These are phyloP conservation scores for Mustelus asterias DNA, from an alignment of 2,113 vertebrate species.

Conservation along the genomic window DNA sequence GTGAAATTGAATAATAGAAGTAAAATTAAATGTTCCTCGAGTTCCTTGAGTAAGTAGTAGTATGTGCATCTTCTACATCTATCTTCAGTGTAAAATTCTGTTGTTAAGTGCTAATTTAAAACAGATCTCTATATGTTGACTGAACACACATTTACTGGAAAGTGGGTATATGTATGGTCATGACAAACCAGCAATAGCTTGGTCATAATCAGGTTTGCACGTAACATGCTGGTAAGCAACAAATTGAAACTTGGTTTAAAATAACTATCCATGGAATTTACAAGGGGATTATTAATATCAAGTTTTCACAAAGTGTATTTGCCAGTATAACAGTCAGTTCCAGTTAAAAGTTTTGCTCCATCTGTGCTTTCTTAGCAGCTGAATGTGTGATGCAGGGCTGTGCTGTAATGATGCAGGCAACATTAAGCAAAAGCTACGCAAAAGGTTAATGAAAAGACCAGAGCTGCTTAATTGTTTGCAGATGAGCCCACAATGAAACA, in stretches of 20 bases:
- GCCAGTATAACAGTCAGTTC: neutral
- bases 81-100: neutral
- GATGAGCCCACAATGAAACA: slow-evolving; percentile 67
- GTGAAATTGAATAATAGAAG: neutral
- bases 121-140: neutral
- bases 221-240: neutral
- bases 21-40: neutral
- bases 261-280: neutral
- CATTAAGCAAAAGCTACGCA: slow-evolving; percentile 23
- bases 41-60: neutral
- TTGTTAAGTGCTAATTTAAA: neutral
- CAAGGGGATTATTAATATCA: slow-evolving; percentile 20
- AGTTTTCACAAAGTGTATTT: slow-evolving; percentile 18
- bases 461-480: slow-evolving; percentile 69
- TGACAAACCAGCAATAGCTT: neutral
- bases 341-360: slow-evolving; percentile 3
- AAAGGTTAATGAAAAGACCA: slow-evolving; percentile 37
- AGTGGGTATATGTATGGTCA: neutral
- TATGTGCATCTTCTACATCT: neutral
- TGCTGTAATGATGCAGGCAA: neutral
- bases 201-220: neutral
- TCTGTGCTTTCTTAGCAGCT: neutral
- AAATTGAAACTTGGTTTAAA: neutral
- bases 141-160: neutral
- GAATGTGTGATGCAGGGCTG: neutral